Conservation (phyloP, 2,113 vertebrate genomes). For the Empidonax alnorum region DNA sequence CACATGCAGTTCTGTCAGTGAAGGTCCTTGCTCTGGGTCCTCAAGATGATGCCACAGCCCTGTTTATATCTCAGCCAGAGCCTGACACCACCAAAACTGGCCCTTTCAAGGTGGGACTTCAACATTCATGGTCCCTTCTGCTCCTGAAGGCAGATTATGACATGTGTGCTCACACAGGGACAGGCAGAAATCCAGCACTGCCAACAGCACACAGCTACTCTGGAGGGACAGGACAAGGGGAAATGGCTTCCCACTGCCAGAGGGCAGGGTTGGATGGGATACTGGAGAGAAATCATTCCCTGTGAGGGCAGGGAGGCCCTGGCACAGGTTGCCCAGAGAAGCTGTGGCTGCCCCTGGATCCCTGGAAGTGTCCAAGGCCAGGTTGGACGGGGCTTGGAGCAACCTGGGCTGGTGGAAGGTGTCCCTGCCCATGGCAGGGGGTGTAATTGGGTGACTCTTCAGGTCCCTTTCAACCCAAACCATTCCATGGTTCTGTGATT, state of each 20-base stretch:
- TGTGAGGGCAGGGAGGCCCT: not conserved
- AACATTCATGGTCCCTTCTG: fast-evolving
- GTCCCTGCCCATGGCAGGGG: not conserved
- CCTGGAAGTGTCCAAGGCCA: not conserved
- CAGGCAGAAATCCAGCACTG: not conserved
- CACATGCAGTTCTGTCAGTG: not conserved
- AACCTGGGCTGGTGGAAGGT: not conserved
- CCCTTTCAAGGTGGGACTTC: not conserved
- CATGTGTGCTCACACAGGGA: fast-evolving
- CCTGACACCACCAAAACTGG: not conserved
- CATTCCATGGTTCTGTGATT: not conserved
- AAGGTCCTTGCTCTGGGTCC: not conserved
- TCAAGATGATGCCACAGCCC: not conserved
- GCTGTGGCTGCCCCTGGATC: not conserved
- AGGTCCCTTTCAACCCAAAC: not conserved
- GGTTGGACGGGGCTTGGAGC: not conserved
- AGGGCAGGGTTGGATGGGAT: not conserved
- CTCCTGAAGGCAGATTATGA: not conserved
- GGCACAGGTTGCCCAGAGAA: not conserved
- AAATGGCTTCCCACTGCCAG: not conserved
- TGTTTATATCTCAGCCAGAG: not conserved
- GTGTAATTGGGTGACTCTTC: no score
- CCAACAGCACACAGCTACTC: not conserved
- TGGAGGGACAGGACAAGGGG: not conserved
- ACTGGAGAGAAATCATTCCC: not conserved